These are phyloP conservation scores for Crotalus tigris DNA, from an alignment of 2,113 vertebrate genomes.

Conservation along the genomic window DNA sequence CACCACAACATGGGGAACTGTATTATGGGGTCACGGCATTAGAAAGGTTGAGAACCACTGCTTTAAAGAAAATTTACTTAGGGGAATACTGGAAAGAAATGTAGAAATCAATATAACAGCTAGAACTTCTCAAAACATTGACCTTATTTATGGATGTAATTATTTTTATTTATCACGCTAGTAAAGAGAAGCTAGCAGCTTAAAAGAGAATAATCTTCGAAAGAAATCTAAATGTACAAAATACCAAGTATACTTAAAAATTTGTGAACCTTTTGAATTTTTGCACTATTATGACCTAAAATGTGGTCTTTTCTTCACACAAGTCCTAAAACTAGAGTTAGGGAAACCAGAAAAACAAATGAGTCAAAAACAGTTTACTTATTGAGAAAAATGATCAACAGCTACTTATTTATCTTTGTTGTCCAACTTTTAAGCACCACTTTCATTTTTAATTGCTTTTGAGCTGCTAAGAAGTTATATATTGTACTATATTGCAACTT, in stretches of 20 bases:
- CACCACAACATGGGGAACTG: too few species aligned
- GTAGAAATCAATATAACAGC: too few species aligned
- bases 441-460: neutral
- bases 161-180: neutral
- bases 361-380: neutral
- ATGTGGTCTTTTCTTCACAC: neutral
- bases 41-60: too few species aligned
- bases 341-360: neutral
- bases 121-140: neutral
- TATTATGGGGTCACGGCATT: too few species aligned
- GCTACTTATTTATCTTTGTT: neutral
- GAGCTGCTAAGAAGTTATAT: too few species aligned
- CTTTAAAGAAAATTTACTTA: neutral
- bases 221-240: neutral
- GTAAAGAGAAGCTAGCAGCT: neutral
- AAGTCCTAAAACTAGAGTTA: neutral
- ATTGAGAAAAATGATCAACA: neutral
- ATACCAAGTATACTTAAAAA: neutral
- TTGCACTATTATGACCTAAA: neutral
- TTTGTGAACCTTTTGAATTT: neutral
- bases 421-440: neutral
- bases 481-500: neutral
- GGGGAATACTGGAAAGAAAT: neutral
- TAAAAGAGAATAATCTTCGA: neutral
- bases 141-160: neutral